Evolutionary conservation across 2,113 vertebrate species (phyloP).

Genomic region (Phylloscopus whistleri): DNA sequence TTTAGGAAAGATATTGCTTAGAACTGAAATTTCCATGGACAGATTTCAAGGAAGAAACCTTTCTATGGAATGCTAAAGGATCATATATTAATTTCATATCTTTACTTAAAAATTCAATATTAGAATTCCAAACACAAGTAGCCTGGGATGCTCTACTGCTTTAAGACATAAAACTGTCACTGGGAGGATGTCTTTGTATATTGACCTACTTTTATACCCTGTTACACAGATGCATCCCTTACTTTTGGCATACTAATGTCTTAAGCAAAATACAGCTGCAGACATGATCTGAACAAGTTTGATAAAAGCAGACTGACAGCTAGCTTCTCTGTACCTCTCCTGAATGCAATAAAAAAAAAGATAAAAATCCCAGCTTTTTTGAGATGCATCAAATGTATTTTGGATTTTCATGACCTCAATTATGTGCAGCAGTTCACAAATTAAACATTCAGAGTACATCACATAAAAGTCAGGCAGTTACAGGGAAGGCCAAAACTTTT

Average conservation of each 20-base stretch:
- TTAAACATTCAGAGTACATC: background rate
- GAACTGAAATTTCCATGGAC: background rate
- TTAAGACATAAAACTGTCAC: slow-evolving; percentile 56
- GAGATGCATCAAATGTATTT: background rate
- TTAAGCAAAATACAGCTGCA: slow-evolving; percentile 29
- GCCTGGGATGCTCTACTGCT: background rate
- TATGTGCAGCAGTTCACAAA: background rate
- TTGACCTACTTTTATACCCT: slow-evolving; percentile 37
- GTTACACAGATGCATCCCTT: slow-evolving; percentile 44
- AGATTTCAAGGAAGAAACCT: background rate
- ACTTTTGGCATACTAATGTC: slow-evolving; percentile 41
- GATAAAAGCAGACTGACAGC: slow-evolving; percentile 13
- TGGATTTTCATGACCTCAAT: background rate
- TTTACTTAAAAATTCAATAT: slow-evolving; percentile 14
- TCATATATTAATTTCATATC: background rate
- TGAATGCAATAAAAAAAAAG: background rate
- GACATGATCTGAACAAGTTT: slow-evolving; percentile 3
- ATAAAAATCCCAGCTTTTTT: background rate
- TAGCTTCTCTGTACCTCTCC: background rate
- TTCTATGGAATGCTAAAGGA: background rate
- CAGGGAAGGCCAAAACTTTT: background rate
- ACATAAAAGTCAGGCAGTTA: background rate
- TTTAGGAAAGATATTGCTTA: background rate
- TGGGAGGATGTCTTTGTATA: slow-evolving; percentile 30
- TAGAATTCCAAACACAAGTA: slow-evolving; percentile 25